phyloP scores from a whole-genome alignment of 2,113 vertebrate genomes.

The Podilymbus podiceps region DNA sequence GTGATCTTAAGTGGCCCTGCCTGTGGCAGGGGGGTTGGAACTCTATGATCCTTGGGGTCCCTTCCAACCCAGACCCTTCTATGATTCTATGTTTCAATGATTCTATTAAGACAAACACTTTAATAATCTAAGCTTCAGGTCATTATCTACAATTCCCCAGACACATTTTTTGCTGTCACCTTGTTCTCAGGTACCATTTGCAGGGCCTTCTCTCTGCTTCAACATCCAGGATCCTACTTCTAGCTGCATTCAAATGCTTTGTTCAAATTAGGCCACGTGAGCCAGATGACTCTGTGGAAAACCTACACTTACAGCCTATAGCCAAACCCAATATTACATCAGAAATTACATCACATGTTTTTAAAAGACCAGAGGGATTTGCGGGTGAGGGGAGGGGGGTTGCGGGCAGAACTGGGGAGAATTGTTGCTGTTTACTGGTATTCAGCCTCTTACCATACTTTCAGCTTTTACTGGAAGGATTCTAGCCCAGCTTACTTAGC shows the following conservation, averaged over 20 bases:
- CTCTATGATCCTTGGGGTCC: no score
- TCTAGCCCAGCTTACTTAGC: background rate
- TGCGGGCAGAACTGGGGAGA: background rate
- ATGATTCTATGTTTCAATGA: no score
- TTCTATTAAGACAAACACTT: background rate
- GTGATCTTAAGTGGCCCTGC: background rate
- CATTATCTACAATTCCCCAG: background rate
- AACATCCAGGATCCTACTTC: background rate
- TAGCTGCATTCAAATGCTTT: background rate
- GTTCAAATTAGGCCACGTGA: background rate
- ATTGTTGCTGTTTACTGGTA: background rate
- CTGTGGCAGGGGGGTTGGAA: no score
- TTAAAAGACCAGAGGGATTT: background rate
- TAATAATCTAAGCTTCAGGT: background rate
- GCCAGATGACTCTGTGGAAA: background rate
- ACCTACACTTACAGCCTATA: background rate
- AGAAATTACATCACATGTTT: background rate
- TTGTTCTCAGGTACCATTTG: background rate
- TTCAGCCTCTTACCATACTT: background rate
- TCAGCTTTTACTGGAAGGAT: background rate
- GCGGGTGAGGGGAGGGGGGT: background rate
- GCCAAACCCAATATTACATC: background rate
- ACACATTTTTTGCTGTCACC: background rate
- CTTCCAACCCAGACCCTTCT: no score
- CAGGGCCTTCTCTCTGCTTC: background rate